Conservation (phyloP, 2,888 invertebrate species). For the Pecten maximus region DNA sequence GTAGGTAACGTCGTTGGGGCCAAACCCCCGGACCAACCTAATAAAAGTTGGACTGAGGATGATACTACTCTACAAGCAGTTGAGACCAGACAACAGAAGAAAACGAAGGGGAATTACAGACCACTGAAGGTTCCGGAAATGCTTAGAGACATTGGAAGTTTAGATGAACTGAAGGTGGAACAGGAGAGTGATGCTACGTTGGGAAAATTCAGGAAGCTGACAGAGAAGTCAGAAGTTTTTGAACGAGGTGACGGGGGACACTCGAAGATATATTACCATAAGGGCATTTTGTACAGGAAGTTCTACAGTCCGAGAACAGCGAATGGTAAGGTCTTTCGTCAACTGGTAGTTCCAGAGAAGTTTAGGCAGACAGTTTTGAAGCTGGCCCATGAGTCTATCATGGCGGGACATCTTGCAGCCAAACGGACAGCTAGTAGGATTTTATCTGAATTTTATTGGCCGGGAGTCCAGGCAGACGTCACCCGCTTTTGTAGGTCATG, state of each 20-base stretch:
- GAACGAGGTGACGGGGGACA: too few species aligned
- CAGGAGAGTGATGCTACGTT: too few species aligned
- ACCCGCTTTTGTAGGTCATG: conserved; percentile 51
- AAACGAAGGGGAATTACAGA: background rate
- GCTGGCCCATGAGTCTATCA: conserved; percentile 52
- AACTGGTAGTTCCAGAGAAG: conserved; percentile 52
- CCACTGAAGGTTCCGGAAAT: conserved; percentile 35
- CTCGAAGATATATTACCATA: background rate
- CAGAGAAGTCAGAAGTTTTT: too few species aligned
- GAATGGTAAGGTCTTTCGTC: conserved; percentile 36
- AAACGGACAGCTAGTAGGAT: too few species aligned
- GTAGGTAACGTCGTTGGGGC: too few species aligned
- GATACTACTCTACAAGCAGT: background rate
- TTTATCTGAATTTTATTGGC: conserved; percentile 53
- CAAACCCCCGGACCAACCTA: too few species aligned
- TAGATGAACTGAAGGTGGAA: too few species aligned
- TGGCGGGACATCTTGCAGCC: too few species aligned
- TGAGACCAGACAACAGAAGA: conserved; percentile 37
- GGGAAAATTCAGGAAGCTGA: too few species aligned
- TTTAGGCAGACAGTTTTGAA: conserved; percentile 47
- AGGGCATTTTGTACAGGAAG: conserved; percentile 28
- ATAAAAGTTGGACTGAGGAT: too few species aligned
- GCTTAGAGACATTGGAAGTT: too few species aligned
- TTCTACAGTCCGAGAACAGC: conserved; percentile 1
- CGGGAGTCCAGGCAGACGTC: conserved; percentile 45